phyloP scores from a whole-genome alignment of 1,140 invertebrate species.

The Marisa cornuarietis region DNA sequence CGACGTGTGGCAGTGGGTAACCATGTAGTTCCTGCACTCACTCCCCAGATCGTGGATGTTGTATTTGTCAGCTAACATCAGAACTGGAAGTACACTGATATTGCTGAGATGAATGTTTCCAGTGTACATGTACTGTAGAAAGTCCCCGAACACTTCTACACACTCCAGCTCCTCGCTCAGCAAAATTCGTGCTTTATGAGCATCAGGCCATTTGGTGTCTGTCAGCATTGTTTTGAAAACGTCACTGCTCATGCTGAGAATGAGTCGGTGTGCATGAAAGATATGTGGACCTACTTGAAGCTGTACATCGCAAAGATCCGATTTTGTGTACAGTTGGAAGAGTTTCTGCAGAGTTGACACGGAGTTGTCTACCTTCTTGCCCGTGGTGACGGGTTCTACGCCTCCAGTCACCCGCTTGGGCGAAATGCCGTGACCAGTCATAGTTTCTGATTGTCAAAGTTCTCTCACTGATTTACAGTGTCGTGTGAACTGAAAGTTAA shows the following conservation, averaged over 20 bases:
- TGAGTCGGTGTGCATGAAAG: slow-evolving; percentile 89
- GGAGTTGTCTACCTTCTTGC: slow-evolving; percentile 44
- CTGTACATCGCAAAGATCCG: slow-evolving; percentile 82
- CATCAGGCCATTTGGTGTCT: slow-evolving; percentile 92
- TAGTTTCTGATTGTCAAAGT: too few species aligned
- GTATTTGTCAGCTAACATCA: slow-evolving; percentile 92
- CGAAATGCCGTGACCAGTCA: too few species aligned
- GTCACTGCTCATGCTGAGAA: slow-evolving; percentile 93
- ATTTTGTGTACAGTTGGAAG: slow-evolving; percentile 34
- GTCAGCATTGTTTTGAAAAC: slow-evolving; percentile 97
- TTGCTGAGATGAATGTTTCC: slow-evolving; percentile 87
- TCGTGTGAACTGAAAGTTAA: too few species aligned
- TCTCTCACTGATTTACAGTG: too few species aligned
- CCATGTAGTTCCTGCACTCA: slow-evolving; percentile 79
- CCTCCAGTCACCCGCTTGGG: too few species aligned
- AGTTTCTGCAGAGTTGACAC: slow-evolving; percentile 39
- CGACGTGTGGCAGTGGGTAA: slow-evolving; percentile 10
- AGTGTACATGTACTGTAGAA: slow-evolving; percentile 93
- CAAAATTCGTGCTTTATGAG: slow-evolving; percentile 82
- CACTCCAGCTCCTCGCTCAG: slow-evolving; percentile 87
- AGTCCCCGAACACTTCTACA: slow-evolving; percentile 85
- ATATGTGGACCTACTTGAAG: slow-evolving; percentile 81
- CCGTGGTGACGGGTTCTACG: neutral
- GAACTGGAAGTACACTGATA: slow-evolving; percentile 82
- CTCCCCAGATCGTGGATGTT: slow-evolving; percentile 88